Evolutionary conservation across 2,797 vertebrate genomes (phyloP).

Genomic region (Xenops minutus): DNA sequence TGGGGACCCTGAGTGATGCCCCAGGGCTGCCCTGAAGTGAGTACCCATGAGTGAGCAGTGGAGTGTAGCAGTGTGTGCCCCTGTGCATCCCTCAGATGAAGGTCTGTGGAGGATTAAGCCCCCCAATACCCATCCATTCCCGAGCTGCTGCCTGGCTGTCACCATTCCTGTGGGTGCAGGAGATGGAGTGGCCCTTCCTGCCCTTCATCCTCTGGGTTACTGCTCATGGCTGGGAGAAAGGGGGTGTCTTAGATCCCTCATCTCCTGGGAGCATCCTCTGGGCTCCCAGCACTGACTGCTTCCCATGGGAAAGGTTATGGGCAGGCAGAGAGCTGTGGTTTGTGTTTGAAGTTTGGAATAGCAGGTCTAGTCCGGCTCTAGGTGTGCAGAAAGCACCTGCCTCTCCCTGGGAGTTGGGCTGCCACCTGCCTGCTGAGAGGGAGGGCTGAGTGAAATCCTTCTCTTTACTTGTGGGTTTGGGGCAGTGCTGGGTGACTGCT

Average conservation of each 20-base stretch:
- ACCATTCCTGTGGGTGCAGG: rapidly evolving
- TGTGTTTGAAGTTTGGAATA: background rate
- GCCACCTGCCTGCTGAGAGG: background rate
- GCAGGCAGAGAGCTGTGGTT: background rate
- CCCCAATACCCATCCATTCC: rapidly evolving
- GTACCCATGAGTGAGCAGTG: background rate
- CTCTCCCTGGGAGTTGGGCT: background rate
- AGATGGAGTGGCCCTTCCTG: background rate
- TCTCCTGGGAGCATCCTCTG: background rate
- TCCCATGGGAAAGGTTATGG: background rate
- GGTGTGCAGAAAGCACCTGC: background rate
- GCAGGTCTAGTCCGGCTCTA: background rate
- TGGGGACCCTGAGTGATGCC: background rate
- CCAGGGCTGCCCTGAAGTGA: background rate
- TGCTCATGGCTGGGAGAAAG: background rate
- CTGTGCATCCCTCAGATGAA: too few species aligned
- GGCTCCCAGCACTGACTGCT: background rate
- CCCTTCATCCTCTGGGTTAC: background rate
- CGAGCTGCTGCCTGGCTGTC: background rate
- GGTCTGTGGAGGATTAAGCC: too few species aligned
- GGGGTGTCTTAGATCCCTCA: rapidly evolving
- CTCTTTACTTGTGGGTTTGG: background rate
- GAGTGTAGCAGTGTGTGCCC: background rate
- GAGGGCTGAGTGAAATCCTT: background rate
- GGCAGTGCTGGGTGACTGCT: background rate